Conservation (phyloP, 2,113 vertebrate genomes). For the Hipposideros armiger region DNA sequence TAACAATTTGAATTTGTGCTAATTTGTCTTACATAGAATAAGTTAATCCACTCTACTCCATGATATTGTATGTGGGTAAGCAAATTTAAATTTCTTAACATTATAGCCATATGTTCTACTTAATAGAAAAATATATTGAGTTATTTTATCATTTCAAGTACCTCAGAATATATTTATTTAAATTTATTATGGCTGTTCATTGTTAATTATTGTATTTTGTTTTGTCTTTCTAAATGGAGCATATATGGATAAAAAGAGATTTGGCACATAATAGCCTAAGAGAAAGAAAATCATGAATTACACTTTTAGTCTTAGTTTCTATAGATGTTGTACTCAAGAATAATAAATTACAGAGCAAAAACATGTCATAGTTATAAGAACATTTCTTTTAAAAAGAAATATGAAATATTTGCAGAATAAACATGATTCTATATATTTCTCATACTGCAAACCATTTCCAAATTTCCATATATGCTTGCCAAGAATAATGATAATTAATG, state of each 20-base stretch:
- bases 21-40: background rate
- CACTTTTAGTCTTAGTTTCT: conserved; percentile 33
- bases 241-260: conserved; percentile 43
- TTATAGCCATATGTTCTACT: background rate
- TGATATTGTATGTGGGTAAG: background rate
- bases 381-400: conserved; percentile 69
- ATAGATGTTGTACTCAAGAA: conserved; percentile 34
- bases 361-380: conserved; percentile 59
- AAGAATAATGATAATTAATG: conserved; percentile 82
- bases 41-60: background rate
- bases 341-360: conserved; percentile 72
- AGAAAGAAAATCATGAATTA: conserved; percentile 48
- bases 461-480: conserved; percentile 76
- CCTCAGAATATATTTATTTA: background rate
- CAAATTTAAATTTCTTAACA: too few species aligned
- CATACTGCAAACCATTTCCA: conserved; percentile 65
- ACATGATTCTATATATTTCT: conserved; percentile 67
- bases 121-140: background rate
- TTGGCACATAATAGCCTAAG: background rate
- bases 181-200: background rate
- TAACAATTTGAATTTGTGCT: background rate
- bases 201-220: background rate
- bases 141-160: background rate
- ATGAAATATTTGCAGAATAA: conserved; percentile 73
- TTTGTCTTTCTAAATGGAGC: conserved; percentile 36